Base-by-base conservation (phyloP, 2,113 vertebrate species). In the Phylloscopus trochilus region DNA sequence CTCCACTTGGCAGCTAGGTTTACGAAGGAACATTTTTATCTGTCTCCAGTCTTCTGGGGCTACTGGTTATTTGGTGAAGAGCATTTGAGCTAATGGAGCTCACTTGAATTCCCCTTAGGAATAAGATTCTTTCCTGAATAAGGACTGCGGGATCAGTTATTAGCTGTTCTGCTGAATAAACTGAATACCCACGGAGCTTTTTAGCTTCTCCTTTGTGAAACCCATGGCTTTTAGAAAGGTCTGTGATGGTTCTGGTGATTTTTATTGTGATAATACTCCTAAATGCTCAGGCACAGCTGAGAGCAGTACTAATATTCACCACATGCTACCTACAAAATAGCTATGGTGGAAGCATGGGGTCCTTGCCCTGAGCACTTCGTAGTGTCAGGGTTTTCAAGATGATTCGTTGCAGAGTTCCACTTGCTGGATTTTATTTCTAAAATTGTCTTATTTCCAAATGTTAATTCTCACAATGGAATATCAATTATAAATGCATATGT, bases 41-140 rank as follows among this genome's bases (percentile, higher is more conserved):
- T 94, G 15, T 64, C 73, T 94, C 59, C 47, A 52, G 82, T 87
- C 86, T 93, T 91, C 83, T 76, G 83, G 73, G 92, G 92, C 96
- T 95, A 83, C 72, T 95, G 91, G 89, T 95, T 93, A 89, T 93
- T 92, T 87, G 94, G 84, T 92, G 92, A 93, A 93, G 95, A 95
- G 78, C 91, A 92, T 92, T 92, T 95, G 94, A 95, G 84, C 69
- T 96, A 91, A 95, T 92, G 84, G 77, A 90, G n/a, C 76, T 92
- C 91, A 90, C 91, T 93, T 87, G 85, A 96, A 87, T 90, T 94
- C 78, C 88, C 59, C 72, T 89, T 89, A 90, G 91, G 91, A 95
- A 84, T 88, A 89, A 76, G 44, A 94, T 89, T 91, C 44, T 90
- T 92, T 87, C 84, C 79, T 83, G 75, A 90, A 70, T 92, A 96